phyloP scores from a whole-genome alignment of 2,888 invertebrate genomes.

The Ischnura elegans region DNA sequence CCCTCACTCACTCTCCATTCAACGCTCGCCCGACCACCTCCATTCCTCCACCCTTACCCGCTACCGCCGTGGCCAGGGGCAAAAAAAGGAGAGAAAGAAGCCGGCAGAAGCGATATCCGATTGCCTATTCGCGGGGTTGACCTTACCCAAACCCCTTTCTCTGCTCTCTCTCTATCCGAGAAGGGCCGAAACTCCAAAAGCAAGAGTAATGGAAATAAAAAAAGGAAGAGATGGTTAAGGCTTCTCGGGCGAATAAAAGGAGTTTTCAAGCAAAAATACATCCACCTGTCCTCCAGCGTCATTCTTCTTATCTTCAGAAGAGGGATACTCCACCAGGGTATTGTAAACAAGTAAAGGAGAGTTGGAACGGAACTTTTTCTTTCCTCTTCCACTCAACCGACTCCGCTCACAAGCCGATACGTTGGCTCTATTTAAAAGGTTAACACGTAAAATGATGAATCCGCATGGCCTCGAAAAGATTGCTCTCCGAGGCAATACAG shows the following conservation, averaged over 20 bases:
- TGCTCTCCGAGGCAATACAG: too few relatives aligned
- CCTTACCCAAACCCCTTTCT: background rate
- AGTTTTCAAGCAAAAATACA: background rate
- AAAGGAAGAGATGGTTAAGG: background rate
- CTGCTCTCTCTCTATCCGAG: background rate
- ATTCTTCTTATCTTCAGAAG: background rate
- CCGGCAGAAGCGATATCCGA: conserved; percentile 46
- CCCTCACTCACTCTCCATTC: background rate
- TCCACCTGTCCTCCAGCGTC: background rate
- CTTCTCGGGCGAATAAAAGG: background rate
- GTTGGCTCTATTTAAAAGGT: too few relatives aligned
- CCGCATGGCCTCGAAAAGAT: too few relatives aligned
- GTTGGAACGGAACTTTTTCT: background rate
- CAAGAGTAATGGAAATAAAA: background rate
- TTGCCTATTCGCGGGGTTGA: conserved; percentile 32
- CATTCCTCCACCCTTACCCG: background rate
- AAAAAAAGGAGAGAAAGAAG: background rate
- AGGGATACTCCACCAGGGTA: too few relatives aligned
- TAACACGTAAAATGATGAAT: too few relatives aligned
- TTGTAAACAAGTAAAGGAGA: background rate
- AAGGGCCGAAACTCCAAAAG: background rate
- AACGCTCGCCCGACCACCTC: background rate
- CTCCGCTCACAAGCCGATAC: background rate
- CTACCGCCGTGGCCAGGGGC: background rate
- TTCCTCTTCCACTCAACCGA: background rate